phyloP scores from a whole-genome alignment of 2,888 invertebrate genomes.

The Tubulanus polymorphus region DNA sequence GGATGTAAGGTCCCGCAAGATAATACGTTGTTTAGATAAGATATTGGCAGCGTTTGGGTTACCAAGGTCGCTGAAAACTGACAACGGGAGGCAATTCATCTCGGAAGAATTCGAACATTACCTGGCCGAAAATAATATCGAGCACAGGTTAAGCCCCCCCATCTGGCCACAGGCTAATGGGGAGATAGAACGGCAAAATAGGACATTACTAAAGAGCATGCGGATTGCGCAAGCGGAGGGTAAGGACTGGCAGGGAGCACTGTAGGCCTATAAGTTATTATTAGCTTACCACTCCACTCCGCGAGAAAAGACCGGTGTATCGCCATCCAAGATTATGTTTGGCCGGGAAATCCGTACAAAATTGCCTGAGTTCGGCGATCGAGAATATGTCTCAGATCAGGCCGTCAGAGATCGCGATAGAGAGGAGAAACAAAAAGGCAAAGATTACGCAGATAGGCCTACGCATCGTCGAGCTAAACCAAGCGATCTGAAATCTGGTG shows the following conservation, averaged over 20 bases:
- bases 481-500: neutral
- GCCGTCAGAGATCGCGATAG: neutral
- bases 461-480: neutral
- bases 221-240: slow-evolving; percentile 18
- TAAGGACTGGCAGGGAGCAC: slow-evolving; percentile 15
- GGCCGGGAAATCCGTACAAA: slow-evolving; percentile 17
- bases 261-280: slow-evolving; percentile 18
- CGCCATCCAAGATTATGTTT: slow-evolving; percentile 18
- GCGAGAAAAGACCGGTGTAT: slow-evolving; percentile 18
- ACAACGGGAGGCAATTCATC: slow-evolving; percentile 22
- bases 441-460: neutral
- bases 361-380: slow-evolving; percentile 14
- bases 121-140: slow-evolving; percentile 16
- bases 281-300: slow-evolving; percentile 19
- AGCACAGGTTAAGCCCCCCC: slow-evolving; percentile 16
- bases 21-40: slow-evolving; percentile 17
- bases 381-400: no score
- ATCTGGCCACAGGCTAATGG: slow-evolving; percentile 22
- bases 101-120: slow-evolving; percentile 17
- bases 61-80: slow-evolving; percentile 17
- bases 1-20: slow-evolving; percentile 16
- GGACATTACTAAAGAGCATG: slow-evolving; percentile 20
- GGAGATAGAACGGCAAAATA: slow-evolving; percentile 23
- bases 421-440: neutral
- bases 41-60: slow-evolving; percentile 21